A percentile compares a stretch with the other conserved stretches of the same genome.
phyloP scores from a whole-genome alignment of 2,888 invertebrate species.

The Abrostola tripartita region DNA sequence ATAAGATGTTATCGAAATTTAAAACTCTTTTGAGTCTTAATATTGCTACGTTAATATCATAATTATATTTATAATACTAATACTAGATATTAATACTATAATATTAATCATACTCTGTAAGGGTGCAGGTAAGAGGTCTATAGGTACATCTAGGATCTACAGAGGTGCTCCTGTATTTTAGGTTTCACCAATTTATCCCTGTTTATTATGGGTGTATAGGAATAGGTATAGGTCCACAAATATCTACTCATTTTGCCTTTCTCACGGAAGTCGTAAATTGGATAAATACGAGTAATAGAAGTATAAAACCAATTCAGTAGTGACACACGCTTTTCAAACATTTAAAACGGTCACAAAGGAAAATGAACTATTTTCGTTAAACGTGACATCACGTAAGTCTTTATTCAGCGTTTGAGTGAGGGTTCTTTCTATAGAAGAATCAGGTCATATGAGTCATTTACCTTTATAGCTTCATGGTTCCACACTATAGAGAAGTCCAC shows the following conservation, averaged over 20 bases:
- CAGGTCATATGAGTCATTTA: conserved; percentile 54
- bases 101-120: too few relatives aligned
- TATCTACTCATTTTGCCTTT: too few relatives aligned
- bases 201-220: too few relatives aligned
- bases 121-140: too few relatives aligned
- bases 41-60: too few relatives aligned
- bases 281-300: neutral
- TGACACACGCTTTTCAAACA: neutral
- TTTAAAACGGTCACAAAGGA: conserved; percentile 5
- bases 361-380: neutral
- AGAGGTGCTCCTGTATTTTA: too few relatives aligned
- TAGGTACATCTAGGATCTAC: too few relatives aligned
- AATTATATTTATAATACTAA: too few relatives aligned
- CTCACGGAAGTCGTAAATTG: too few relatives aligned
- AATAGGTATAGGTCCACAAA: too few relatives aligned
- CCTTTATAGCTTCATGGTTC: conserved; percentile 38
- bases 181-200: too few relatives aligned
- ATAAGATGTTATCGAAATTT: neutral
- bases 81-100: too few relatives aligned
- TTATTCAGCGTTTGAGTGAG: conserved; percentile 32
- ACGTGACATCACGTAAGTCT: conserved; percentile 50
- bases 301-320: neutral
- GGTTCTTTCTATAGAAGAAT: conserved; percentile 44
- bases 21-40: neutral
- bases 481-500: conserved; percentile 30